phyloP scores from a whole-genome alignment of 1,140 invertebrate species.

The Linepithema humile region DNA sequence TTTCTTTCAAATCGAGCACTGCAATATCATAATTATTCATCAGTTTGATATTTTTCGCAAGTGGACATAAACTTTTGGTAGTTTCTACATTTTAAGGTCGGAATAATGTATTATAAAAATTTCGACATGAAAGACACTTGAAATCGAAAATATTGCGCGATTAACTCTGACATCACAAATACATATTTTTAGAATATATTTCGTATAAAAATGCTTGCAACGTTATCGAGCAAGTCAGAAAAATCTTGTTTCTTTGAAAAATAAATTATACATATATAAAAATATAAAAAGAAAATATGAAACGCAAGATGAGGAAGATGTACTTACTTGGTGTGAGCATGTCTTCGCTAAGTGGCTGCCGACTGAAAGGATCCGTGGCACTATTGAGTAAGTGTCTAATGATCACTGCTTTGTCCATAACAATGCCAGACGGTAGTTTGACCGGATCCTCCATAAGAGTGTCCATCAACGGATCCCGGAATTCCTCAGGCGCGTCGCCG shows the following conservation, averaged over 20 bases:
- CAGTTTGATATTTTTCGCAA: background rate
- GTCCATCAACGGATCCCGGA: slow-evolving; percentile 98
- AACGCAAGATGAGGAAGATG: background rate
- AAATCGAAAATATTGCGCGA: background rate
- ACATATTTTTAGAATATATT: background rate
- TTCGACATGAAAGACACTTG: background rate
- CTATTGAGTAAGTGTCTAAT: slow-evolving; percentile 97
- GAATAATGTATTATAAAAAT: background rate
- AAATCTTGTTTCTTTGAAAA: no score
- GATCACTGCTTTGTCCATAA: slow-evolving; percentile 98
- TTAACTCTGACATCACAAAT: background rate
- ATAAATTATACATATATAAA: background rate
- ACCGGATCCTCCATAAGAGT: slow-evolving; percentile 99
- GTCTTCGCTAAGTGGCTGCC: slow-evolving; percentile 95
- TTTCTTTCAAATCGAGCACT: slow-evolving; percentile 91
- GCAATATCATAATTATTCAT: slow-evolving; percentile 66
- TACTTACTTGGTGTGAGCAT: slow-evolving; percentile 91
- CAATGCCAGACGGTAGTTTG: slow-evolving; percentile 95
- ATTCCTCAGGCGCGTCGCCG: slow-evolving; percentile 98
- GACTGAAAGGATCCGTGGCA: slow-evolving; percentile 98
- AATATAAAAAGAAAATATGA: no score
- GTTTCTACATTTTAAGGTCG: background rate
- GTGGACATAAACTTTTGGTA: background rate
- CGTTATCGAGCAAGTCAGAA: no score
- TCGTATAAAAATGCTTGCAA: slow-evolving; percentile 79